Conservation (phyloP, 2,888 invertebrate species). For the Monopis laevigella region DNA sequence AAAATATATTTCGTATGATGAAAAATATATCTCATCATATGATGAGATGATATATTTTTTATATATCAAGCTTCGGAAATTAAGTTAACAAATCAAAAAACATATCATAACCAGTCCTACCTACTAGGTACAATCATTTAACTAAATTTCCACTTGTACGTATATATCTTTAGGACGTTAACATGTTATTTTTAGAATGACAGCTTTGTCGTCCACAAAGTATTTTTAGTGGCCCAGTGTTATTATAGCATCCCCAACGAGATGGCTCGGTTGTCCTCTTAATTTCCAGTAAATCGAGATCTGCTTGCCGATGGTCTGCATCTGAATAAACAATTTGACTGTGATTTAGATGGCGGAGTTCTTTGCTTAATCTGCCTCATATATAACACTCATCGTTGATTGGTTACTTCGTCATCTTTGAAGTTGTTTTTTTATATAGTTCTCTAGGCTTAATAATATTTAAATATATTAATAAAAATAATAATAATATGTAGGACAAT, state of each 20-base stretch:
- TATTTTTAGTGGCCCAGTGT: slow-evolving; percentile 56
- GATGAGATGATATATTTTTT: too few relatives aligned
- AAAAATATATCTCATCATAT: too few relatives aligned
- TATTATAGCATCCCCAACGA: slow-evolving; percentile 52
- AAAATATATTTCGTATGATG: too few relatives aligned
- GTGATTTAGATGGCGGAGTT: slow-evolving; percentile 7
- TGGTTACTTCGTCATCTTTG: too few relatives aligned
- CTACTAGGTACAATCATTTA: too few relatives aligned
- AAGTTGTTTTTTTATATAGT: too few relatives aligned
- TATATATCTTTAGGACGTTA: neutral
- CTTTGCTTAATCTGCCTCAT: neutral
- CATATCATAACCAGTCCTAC: too few relatives aligned
- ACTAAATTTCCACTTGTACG: slow-evolving; percentile 4
- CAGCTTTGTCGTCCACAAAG: slow-evolving; percentile 23
- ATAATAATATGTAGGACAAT: too few relatives aligned
- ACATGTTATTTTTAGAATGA: slow-evolving; percentile 35
- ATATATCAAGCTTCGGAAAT: too few relatives aligned
- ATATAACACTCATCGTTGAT: neutral
- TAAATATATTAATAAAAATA: too few relatives aligned
- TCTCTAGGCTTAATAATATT: too few relatives aligned
- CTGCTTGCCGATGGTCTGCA: slow-evolving; percentile 52
- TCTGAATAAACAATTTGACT: slow-evolving; percentile 55
- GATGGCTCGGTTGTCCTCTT: slow-evolving; percentile 47
- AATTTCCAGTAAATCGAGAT: slow-evolving; percentile 63
- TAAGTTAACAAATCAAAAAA: too few relatives aligned